phyloP scores from a whole-genome alignment of 1,140 invertebrate genomes.

The Bombus balteatus region DNA sequence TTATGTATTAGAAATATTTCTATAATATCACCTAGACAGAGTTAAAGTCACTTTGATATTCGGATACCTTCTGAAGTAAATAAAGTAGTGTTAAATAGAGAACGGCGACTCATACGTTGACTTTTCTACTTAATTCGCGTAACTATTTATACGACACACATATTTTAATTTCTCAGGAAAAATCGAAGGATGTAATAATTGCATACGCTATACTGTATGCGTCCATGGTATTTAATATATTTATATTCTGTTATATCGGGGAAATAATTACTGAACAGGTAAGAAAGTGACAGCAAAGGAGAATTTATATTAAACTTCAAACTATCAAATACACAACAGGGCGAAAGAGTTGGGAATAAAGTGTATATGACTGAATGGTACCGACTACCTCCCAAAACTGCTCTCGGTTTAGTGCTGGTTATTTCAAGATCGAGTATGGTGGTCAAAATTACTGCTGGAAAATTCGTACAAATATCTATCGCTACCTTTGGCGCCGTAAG shows the following conservation, averaged over 20 bases:
- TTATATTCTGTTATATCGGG: constrained; percentile 72
- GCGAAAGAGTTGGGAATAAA: constrained; percentile 57
- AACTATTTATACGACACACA: not conserved
- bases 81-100: not conserved
- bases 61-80: not conserved
- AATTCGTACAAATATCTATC: constrained; percentile 59
- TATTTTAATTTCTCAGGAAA: constrained; percentile 54
- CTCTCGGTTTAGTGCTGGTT: constrained; percentile 55
- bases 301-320: not conserved
- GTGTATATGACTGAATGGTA: constrained; percentile 69
- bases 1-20: not conserved
- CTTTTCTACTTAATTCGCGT: not conserved
- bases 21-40: not conserved
- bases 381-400: constrained; percentile 51
- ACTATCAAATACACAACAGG: constrained; percentile 38
- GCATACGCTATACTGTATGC: constrained; percentile 63
- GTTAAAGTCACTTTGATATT: too few species aligned
- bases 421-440: constrained; percentile 61
- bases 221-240: constrained; percentile 70
- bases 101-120: too few species aligned
- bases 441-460: constrained; percentile 67
- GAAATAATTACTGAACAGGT: constrained; percentile 66
- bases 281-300: not conserved
- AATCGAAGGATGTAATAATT: constrained; percentile 48
- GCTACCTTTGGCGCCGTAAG: constrained; percentile 66